These are phyloP conservation scores for Ichneumoninae sp. DNA, from an alignment of 2,888 invertebrate species.

Conservation along the genomic window DNA sequence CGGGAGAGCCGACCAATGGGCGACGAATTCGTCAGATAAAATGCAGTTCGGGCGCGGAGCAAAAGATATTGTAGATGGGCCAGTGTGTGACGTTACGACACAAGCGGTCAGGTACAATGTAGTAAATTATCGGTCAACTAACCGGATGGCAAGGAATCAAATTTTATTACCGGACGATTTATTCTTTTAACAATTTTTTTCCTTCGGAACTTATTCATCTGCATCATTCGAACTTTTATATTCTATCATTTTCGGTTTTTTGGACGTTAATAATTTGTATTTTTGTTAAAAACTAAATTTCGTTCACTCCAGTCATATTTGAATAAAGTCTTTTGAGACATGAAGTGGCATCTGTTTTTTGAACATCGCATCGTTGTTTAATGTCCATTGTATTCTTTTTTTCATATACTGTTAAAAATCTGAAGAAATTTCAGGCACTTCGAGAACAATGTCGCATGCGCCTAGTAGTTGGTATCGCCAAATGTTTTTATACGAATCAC, in stretches of 20 bases:
- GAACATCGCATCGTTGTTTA: no score
- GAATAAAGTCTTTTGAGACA: no score
- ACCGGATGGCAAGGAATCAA: neutral
- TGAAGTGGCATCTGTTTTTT: no score
- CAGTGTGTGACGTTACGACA: neutral
- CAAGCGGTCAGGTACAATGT: slow-evolving; percentile 72
- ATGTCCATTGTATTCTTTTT: no score
- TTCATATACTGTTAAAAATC: no score
- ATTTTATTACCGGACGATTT: neutral
- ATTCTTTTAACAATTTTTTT: neutral
- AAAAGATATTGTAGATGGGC: neutral
- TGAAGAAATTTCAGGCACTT: no score
- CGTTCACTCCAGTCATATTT: no score
- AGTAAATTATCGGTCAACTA: neutral
- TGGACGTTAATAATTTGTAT: no score
- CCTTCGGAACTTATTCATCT: neutral
- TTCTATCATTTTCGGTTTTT: no score
- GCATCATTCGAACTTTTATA: no score
- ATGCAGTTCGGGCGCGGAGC: neutral
- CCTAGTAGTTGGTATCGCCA: neutral
- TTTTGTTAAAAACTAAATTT: no score
- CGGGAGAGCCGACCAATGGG: slow-evolving; percentile 9
- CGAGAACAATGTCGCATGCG: no score
- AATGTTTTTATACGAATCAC: neutral
- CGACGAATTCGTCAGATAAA: neutral